These are phyloP conservation scores for Miniopterus natalensis DNA, from an alignment of 2,113 vertebrate genomes.

Conservation along the genomic window DNA sequence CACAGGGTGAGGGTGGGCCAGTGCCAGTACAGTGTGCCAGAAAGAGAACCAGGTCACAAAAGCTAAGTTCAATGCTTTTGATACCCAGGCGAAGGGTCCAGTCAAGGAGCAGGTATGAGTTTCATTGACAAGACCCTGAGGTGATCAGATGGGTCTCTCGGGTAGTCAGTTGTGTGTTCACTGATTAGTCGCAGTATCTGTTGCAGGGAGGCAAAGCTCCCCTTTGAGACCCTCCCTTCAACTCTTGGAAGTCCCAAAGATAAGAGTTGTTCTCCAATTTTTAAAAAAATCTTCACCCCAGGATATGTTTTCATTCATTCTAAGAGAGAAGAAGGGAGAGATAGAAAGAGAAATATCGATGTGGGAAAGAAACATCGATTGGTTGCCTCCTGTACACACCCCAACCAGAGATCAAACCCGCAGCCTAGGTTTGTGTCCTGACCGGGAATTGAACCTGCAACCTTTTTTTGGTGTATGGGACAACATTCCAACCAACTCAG, in stretches of 20 bases:
- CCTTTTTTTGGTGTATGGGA: not conserved
- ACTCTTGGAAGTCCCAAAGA: not conserved
- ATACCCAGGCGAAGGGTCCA: not conserved
- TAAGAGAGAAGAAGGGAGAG: not conserved
- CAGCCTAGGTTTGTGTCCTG: not conserved
- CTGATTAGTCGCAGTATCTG: not conserved
- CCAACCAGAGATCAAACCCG: not conserved
- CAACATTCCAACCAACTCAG: not conserved
- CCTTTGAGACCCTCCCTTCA: not conserved
- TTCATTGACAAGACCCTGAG: not conserved
- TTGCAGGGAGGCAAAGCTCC: not conserved
- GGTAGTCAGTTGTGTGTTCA: not conserved
- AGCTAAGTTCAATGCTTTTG: not conserved
- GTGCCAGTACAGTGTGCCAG: not conserved
- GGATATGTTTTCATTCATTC: not conserved
- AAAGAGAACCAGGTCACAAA: not conserved
- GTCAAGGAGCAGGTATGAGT: not conserved
- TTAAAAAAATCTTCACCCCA: not conserved
- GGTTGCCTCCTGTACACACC: not conserved
- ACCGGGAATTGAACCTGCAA: not conserved
- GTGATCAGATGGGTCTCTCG: not conserved
- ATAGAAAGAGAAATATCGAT: not conserved
- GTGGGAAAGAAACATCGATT: not conserved
- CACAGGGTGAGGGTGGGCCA: not conserved
- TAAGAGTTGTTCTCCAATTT: not conserved